Conservation (phyloP, 2,888 invertebrate genomes). For the Lasioglossum pauxillum region DNA sequence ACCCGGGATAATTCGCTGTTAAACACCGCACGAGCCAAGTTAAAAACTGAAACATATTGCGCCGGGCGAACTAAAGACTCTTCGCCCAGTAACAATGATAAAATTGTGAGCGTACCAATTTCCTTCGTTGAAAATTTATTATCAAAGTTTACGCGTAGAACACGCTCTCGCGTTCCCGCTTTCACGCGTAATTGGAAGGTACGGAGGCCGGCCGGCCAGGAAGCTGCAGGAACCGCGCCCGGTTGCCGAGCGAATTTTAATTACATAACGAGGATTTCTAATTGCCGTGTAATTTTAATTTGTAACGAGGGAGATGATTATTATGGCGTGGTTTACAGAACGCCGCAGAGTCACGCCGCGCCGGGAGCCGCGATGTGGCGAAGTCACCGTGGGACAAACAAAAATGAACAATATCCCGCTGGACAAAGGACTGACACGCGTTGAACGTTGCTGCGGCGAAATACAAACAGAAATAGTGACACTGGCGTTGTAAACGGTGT, state of each 20-base stretch:
- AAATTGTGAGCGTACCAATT: slow-evolving; percentile 21
- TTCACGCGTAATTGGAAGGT: slow-evolving; percentile 58
- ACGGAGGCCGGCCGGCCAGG: slow-evolving; percentile 27
- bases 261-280: slow-evolving; percentile 64
- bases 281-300: slow-evolving; percentile 71
- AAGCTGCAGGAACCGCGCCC: slow-evolving; percentile 21
- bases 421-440: slow-evolving; percentile 9
- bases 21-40: not conserved
- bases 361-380: not conserved
- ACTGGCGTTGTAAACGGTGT: not conserved
- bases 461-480: not conserved
- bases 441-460: not conserved
- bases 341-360: not conserved
- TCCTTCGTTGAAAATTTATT: slow-evolving; percentile 40
- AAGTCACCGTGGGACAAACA: slow-evolving; percentile 9
- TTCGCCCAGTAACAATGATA: not conserved
- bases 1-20: not conserved
- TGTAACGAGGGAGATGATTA: slow-evolving; percentile 61
- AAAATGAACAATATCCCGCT: slow-evolving; percentile 9
- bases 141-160: slow-evolving; percentile 36
- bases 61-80: not conserved
- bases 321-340: slow-evolving; percentile 36
- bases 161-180: slow-evolving; percentile 17
- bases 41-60: slow-evolving; percentile 29
- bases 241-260: slow-evolving; percentile 61